Conservation (phyloP, 2,888 invertebrate species). For the Loripinus fragilis region DNA sequence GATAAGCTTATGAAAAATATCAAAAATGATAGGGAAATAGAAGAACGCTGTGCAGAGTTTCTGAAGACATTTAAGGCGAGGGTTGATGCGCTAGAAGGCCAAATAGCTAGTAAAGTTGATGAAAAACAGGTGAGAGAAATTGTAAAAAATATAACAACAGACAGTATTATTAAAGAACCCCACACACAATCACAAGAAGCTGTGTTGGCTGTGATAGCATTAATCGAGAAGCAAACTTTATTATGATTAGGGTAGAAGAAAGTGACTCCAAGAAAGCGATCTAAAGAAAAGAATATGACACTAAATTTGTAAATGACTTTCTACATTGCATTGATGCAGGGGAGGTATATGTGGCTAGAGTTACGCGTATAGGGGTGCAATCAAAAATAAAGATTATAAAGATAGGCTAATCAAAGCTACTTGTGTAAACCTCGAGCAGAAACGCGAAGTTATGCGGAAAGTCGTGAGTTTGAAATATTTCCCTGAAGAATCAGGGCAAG, state of each 20-base stretch:
- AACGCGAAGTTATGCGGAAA: too few species aligned
- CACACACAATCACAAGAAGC: not conserved
- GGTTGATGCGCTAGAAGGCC: not conserved
- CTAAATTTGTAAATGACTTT: too few species aligned
- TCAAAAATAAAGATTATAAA: too few species aligned
- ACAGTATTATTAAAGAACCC: too few species aligned
- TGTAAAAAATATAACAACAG: too few species aligned
- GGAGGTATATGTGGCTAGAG: too few species aligned
- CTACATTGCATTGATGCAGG: too few species aligned
- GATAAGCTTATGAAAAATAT: conserved; percentile 7
- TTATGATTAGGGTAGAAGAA: conserved; percentile 12
- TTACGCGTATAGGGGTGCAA: too few species aligned
- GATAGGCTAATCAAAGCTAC: too few species aligned
- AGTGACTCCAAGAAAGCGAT: not conserved
- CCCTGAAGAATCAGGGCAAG: not conserved
- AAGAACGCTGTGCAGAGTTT: conserved; percentile 4
- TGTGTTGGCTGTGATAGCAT: conserved; percentile 12
- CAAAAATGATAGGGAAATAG: conserved; percentile 1
- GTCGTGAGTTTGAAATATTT: too few species aligned
- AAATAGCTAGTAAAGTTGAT: not conserved
- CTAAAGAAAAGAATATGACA: not conserved
- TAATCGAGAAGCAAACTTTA: conserved; percentile 6
- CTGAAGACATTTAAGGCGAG: not conserved
- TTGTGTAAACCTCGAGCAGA: too few species aligned
- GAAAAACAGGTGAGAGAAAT: too few species aligned